These are phyloP conservation scores for Varanus salvator DNA, from an alignment of 2,113 vertebrate genomes.

Conservation along the genomic window DNA sequence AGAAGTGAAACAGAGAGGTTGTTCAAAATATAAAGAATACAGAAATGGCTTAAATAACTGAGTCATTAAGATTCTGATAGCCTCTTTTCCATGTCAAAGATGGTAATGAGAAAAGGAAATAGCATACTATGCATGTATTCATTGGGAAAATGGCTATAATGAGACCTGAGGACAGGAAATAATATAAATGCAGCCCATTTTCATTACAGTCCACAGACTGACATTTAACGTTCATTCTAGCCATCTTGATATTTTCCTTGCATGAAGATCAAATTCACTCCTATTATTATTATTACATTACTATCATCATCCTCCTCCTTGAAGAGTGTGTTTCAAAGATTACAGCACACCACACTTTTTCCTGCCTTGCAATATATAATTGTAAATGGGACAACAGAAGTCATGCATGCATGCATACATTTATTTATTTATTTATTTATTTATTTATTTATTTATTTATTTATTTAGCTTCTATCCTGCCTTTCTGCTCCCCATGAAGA, in stretches of 20 bases:
- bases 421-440: conserved; percentile 13
- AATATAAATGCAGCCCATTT: conserved; percentile 55
- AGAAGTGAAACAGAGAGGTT: conserved; percentile 61
- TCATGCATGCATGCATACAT: conserved; percentile 11
- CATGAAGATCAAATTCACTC: conserved; percentile 48
- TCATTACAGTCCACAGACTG: conserved; percentile 40
- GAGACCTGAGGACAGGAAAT: conserved; percentile 63
- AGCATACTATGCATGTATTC: conserved; percentile 56
- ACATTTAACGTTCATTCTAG: conserved; percentile 42
- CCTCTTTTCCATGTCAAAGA: conserved; percentile 54
- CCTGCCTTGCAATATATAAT: conserved; percentile 1
- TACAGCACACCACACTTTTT: neutral
- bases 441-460: conserved; percentile 20
- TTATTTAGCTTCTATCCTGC: neutral
- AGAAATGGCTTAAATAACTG: conserved; percentile 62
- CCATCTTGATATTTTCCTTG: conserved; percentile 44
- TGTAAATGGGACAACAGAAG: neutral
- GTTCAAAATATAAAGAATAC: conserved; percentile 62
- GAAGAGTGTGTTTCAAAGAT: conserved; percentile 41
- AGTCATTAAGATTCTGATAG: conserved; percentile 63
- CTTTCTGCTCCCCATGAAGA: neutral
- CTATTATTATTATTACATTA: too few species aligned
- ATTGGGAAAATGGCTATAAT: conserved; percentile 62
- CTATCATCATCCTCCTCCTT: neutral
- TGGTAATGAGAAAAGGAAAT: conserved; percentile 65